Evolutionary conservation across 2,888 invertebrate genomes (phyloP), one percentile per base, ranked within the genome.

Genomic region (Atethmia centrago): DNA sequence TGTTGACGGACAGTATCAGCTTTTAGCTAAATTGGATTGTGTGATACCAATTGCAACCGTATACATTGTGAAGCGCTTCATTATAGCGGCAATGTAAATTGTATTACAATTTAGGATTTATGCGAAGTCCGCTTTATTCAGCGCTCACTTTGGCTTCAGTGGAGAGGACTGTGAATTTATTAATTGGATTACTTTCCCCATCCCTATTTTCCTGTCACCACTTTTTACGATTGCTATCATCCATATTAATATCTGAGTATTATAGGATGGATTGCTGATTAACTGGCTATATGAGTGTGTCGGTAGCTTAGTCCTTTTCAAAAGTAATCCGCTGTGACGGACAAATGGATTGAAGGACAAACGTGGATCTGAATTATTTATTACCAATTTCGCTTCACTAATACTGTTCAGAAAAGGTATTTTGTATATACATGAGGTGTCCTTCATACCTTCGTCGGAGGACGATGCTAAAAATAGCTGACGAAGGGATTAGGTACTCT

Each of bases 11-110:
- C 82, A 73, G 83, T 87, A 88, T 90, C 88, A 88, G 92, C 92
- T 94, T 93, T 94, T 90, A 93, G 89, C 88, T 86, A 90, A 93
- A 94, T 94, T 93, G 87, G 78, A 85, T 87, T 87, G 84, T 82
- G 66, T 72, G 80, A 80, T 87, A 70, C 61, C 66, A 79, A 83
- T 72, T 83, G 65, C 74, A 74, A 45, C 45, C 71, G 53, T 82
- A 58, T 77, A 76, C 80, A 83, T 76, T 83, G 58, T 82, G 42
- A 69, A 85, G 55, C 76, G 73, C 69, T 83, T 80, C 51, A 83
- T 83, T 83, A 76, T 71, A 75, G 71, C 56, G 51, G 40, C 71
- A 61, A 70, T 79, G 69, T 76, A 71, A 71, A 85, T 78, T 66
- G 79, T 83, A 65, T 67, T 73, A 74, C 71, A 62, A 62, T 85